Percentiles rank a stretch among this genome's conserved stretches.
Evolutionary conservation across 2,888 invertebrate genomes (phyloP).

Genomic region (Luffia ferchaultella): DNA sequence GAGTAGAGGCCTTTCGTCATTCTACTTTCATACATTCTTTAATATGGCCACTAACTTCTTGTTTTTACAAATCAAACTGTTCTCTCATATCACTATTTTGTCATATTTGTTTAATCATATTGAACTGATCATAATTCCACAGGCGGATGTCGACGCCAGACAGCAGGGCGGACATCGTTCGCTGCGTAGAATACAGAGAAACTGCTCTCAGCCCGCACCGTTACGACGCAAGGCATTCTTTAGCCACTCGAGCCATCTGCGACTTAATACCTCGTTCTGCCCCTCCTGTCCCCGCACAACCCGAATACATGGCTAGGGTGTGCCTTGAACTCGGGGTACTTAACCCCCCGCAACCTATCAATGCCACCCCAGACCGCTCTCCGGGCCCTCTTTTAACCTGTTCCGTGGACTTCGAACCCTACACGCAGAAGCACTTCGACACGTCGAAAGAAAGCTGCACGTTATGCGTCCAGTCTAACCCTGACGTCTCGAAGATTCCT

Average conservation of each 20-base stretch:
- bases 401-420: conserved; percentile 43
- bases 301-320: conserved; percentile 49
- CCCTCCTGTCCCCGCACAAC: conserved; percentile 18
- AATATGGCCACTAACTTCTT: too few species aligned
- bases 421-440: conserved; percentile 35
- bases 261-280: conserved; percentile 45
- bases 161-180: conserved; percentile 54
- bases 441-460: conserved; percentile 43
- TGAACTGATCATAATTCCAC: conserved; percentile 12
- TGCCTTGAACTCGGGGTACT: conserved; percentile 63
- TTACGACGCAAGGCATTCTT: conserved; percentile 25
- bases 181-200: conserved; percentile 52
- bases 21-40: too few species aligned
- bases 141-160: conserved; percentile 42
- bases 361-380: conserved; percentile 22
- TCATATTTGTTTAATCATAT: too few species aligned
- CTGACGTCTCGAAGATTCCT: conserved; percentile 42
- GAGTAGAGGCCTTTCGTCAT: too few species aligned
- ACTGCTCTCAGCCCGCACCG: conserved; percentile 29
- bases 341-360: conserved; percentile 27
- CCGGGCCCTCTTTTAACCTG: conserved; percentile 33
- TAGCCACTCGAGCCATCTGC: conserved; percentile 36
- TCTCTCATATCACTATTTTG: too few species aligned
- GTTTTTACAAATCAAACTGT: too few species aligned
- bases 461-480: conserved; percentile 46